phyloP scores from a whole-genome alignment of 2,113 vertebrate species.

The Indri indri region DNA sequence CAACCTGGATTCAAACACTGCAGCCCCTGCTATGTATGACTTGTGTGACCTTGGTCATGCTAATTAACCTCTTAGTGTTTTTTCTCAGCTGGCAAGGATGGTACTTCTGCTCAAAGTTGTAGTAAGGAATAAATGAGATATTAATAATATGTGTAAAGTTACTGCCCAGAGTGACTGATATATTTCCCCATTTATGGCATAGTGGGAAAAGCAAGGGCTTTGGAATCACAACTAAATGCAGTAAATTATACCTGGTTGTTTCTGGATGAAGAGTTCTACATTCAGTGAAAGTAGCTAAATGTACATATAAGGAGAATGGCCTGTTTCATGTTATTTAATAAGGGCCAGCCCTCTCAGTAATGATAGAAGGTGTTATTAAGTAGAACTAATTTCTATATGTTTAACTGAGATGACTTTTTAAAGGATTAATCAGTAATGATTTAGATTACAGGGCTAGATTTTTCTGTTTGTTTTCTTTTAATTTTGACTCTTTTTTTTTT shows the following conservation, averaged over 20 bases:
- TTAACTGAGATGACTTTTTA: not conserved
- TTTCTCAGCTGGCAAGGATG: not conserved
- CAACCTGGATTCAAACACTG: not conserved
- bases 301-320: not conserved
- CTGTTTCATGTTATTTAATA: slow-evolving; percentile 1
- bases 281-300: slow-evolving; percentile 21
- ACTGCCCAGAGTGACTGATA: not conserved
- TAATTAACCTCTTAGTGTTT: not conserved
- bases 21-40: not conserved
- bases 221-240: not conserved
- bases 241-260: not conserved
- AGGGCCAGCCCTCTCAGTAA: not conserved
- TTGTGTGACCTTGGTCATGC: not conserved
- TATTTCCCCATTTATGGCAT: not conserved
- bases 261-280: not conserved
- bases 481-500: too few species aligned
- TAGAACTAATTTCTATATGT: slow-evolving; percentile 1
- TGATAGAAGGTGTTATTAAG: slow-evolving; percentile 47
- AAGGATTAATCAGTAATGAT: slow-evolving; percentile 12
- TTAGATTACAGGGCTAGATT: not conserved
- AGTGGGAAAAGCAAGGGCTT: slow-evolving; percentile 7
- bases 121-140: not conserved
- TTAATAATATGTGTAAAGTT: not conserved
- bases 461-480: not conserved
- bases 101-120: not conserved